phyloP scores from a whole-genome alignment of 2,888 invertebrate species.

The Campoplex nolae region DNA sequence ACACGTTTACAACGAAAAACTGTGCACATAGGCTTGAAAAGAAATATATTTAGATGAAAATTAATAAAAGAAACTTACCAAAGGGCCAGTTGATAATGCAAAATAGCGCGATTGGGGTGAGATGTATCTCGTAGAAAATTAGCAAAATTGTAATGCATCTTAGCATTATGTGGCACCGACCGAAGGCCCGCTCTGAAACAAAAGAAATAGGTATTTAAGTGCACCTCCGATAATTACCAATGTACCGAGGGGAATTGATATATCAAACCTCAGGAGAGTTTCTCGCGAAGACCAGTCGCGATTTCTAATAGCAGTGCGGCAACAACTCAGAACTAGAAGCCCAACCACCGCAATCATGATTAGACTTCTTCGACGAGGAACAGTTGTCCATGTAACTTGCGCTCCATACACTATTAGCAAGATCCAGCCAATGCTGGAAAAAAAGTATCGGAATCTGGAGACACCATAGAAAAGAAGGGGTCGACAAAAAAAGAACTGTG shows the following conservation, averaged over 20 bases:
- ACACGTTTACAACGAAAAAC: background rate
- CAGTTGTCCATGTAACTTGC: slow-evolving; percentile 88
- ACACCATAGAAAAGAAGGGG: too few relatives aligned
- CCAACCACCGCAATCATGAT: slow-evolving; percentile 86
- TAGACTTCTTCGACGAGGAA: slow-evolving; percentile 85
- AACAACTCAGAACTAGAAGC: slow-evolving; percentile 88
- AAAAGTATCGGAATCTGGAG: background rate
- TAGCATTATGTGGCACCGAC: slow-evolving; percentile 93
- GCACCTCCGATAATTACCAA: too few relatives aligned
- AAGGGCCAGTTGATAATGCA: slow-evolving; percentile 92
- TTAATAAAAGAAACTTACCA: slow-evolving; percentile 86
- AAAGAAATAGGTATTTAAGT: background rate
- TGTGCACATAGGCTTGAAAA: background rate
- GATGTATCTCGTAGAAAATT: slow-evolving; percentile 93
- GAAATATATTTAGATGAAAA: background rate
- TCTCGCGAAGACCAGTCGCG: slow-evolving; percentile 92
- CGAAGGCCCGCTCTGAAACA: slow-evolving; percentile 91
- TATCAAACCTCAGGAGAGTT: slow-evolving; percentile 89
- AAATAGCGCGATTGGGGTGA: slow-evolving; percentile 89
- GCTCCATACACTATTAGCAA: slow-evolving; percentile 91
- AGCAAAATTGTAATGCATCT: slow-evolving; percentile 96
- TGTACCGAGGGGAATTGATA: too few relatives aligned
- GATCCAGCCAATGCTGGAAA: slow-evolving; percentile 91
- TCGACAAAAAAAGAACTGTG: too few relatives aligned
- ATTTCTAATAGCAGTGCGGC: slow-evolving; percentile 89